Percentiles rank a stretch among this genome's conserved stretches.
These are phyloP conservation scores for Phenganax stokvisi DNA, from an alignment of 92 coral and sea anemone genomes.

Conservation along the genomic window DNA sequence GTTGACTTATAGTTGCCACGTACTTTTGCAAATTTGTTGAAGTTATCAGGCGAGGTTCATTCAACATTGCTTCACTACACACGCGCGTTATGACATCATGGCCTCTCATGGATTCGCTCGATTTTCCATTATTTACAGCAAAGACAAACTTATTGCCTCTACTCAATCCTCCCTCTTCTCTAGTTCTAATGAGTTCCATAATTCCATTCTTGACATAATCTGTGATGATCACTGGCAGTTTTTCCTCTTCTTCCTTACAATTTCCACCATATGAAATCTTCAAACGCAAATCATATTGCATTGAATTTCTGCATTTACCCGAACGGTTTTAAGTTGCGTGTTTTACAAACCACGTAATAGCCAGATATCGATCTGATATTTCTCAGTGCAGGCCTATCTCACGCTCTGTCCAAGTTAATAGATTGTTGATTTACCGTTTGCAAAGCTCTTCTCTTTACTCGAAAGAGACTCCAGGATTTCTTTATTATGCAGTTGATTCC, in stretches of 20 bases:
- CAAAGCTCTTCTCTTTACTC: constrained; percentile 5
- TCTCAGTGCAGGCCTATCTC: too few species aligned
- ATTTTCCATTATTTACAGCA: constrained; percentile 43
- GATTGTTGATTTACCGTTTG: constrained; percentile 3
- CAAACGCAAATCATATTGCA: neutral
- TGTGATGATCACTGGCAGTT: constrained; percentile 1
- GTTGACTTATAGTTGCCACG: constrained; percentile 34
- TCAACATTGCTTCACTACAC: neutral
- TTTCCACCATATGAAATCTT: constrained; percentile 11
- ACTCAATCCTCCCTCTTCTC: constrained; percentile 41
- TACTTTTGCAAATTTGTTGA: neutral
- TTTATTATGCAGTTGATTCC: constrained; percentile 1
- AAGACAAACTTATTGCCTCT: constrained; percentile 42
- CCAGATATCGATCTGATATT: too few species aligned
- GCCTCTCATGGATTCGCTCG: constrained; percentile 40
- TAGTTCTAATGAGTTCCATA: constrained; percentile 24
- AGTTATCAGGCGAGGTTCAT: neutral
- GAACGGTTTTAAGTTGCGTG: too few species aligned
- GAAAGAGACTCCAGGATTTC: constrained; percentile 10
- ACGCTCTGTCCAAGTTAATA: too few species aligned
- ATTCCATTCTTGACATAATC: constrained; percentile 33
- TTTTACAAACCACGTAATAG: too few species aligned
- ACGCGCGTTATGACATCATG: neutral
- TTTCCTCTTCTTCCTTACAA: neutral
- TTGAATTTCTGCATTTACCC: neutral